Evolutionary conservation across 2,113 vertebrate species (phyloP).

Genomic region (Rynchops niger): DNA sequence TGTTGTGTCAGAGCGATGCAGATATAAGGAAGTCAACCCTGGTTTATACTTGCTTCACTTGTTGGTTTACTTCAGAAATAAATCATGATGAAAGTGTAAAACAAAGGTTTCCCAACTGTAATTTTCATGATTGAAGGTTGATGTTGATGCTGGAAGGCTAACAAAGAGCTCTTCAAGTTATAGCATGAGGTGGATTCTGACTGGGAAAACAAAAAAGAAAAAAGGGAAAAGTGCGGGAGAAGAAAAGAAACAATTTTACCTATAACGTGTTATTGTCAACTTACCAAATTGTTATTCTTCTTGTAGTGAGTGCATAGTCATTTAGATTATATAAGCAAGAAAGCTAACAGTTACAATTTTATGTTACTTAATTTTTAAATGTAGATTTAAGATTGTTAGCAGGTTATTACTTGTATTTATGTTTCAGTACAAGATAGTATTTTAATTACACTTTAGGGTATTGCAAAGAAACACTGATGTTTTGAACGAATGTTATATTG

Average conservation of each 20-base stretch:
- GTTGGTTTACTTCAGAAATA: slow-evolving; percentile 9
- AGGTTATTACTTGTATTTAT: background rate
- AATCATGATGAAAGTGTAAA: background rate
- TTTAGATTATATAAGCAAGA: background rate
- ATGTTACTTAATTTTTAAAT: background rate
- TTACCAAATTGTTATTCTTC: background rate
- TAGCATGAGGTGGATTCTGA: background rate
- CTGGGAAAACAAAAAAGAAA: background rate
- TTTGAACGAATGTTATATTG: background rate
- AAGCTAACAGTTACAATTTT: background rate
- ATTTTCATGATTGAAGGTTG: background rate
- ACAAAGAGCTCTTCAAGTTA: background rate
- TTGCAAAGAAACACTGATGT: background rate
- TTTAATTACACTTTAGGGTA: background rate
- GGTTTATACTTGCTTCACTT: background rate
- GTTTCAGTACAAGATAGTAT: background rate
- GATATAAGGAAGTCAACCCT: background rate
- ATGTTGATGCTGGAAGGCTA: background rate
- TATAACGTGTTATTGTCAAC: background rate
- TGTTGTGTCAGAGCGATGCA: slow-evolving; percentile 1
- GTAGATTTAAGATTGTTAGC: background rate
- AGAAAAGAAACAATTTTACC: background rate
- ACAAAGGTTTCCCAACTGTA: background rate
- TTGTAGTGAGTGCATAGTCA: background rate
- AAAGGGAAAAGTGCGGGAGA: background rate